These are phyloP conservation scores for Laodelphax striatellus DNA, from an alignment of 1,140 invertebrate genomes.

Conservation along the genomic window DNA sequence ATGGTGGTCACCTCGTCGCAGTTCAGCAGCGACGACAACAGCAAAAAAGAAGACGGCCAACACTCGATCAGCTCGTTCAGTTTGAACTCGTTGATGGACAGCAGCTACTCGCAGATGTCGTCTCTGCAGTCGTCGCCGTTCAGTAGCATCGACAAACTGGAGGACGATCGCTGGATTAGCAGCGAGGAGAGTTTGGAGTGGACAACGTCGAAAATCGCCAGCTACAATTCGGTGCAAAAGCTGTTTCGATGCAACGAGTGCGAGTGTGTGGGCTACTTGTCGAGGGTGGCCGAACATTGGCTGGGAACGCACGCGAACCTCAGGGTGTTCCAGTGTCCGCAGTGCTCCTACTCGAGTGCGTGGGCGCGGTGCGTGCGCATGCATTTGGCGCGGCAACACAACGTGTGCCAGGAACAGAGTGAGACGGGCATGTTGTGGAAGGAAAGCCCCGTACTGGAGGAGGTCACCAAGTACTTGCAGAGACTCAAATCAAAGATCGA, in stretches of 20 bases:
- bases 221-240: slow-evolving; percentile 57
- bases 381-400: slow-evolving; percentile 57
- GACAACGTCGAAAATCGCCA: slow-evolving; percentile 57
- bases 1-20: too few species aligned
- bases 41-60: slow-evolving; percentile 49
- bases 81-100: background rate
- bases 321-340: slow-evolving; percentile 56
- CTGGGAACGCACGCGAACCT: slow-evolving; percentile 66
- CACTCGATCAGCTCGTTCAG: slow-evolving; percentile 28
- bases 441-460: slow-evolving; percentile 60
- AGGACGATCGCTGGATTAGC: slow-evolving; percentile 47
- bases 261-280: slow-evolving; percentile 64
- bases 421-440: slow-evolving; percentile 39
- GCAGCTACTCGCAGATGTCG: background rate
- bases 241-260: slow-evolving; percentile 64
- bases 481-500: slow-evolving; percentile 51
- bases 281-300: slow-evolving; percentile 72
- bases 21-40: too few species aligned
- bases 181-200: slow-evolving; percentile 53
- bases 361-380: slow-evolving; percentile 62
- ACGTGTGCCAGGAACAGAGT: slow-evolving; percentile 44
- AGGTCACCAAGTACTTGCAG: slow-evolving; percentile 57
- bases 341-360: slow-evolving; percentile 59
- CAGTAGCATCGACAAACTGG: background rate
- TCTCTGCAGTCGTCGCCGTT: background rate